Conservation (phyloP, 2,888 invertebrate species). For the Cheilosia grossa region DNA sequence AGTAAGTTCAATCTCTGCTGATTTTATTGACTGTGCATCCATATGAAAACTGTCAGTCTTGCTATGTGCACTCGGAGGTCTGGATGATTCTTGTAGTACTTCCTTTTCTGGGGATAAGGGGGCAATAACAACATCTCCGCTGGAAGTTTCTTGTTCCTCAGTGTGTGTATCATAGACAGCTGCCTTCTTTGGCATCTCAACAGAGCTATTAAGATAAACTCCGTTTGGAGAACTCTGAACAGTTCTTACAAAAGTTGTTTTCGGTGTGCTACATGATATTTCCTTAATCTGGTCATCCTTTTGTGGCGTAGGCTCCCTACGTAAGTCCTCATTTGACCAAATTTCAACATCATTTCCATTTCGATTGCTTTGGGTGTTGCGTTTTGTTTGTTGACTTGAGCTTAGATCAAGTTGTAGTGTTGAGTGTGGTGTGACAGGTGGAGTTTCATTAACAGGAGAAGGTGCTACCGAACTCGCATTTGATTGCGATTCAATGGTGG, state of each 20-base stretch:
- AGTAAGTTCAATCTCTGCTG: slow-evolving; percentile 77
- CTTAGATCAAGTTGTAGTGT: slow-evolving; percentile 1
- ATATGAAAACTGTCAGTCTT: slow-evolving; percentile 79
- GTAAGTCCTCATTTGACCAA: slow-evolving; percentile 17
- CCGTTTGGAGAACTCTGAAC: slow-evolving; percentile 73
- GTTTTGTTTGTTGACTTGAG: slow-evolving; percentile 33
- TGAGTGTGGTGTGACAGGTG: slow-evolving; percentile 55
- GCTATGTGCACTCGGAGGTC: slow-evolving; percentile 78
- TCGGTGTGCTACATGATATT: slow-evolving; percentile 69
- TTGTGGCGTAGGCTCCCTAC: slow-evolving; percentile 1
- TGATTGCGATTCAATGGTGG: slow-evolving; percentile 45
- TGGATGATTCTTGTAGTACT: slow-evolving; percentile 74
- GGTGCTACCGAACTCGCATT: slow-evolving; percentile 47
- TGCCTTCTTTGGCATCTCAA: slow-evolving; percentile 55
- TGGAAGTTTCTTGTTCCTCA: slow-evolving; percentile 25
- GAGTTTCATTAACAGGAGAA: slow-evolving; percentile 47
- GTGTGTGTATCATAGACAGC: slow-evolving; percentile 17
- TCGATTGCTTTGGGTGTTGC: slow-evolving; percentile 1
- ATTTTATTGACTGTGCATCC: slow-evolving; percentile 72
- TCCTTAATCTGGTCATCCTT: background rate
- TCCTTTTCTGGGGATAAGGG: slow-evolving; percentile 39
- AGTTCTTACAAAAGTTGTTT: slow-evolving; percentile 71
- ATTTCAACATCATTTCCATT: slow-evolving; percentile 23
- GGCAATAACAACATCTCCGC: slow-evolving; percentile 42
- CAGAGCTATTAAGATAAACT: slow-evolving; percentile 70